Evolutionary conservation across 2,888 invertebrate genomes (phyloP), one percentile per base, ranked within the genome.

Genomic region (Merodon equestris): DNA sequence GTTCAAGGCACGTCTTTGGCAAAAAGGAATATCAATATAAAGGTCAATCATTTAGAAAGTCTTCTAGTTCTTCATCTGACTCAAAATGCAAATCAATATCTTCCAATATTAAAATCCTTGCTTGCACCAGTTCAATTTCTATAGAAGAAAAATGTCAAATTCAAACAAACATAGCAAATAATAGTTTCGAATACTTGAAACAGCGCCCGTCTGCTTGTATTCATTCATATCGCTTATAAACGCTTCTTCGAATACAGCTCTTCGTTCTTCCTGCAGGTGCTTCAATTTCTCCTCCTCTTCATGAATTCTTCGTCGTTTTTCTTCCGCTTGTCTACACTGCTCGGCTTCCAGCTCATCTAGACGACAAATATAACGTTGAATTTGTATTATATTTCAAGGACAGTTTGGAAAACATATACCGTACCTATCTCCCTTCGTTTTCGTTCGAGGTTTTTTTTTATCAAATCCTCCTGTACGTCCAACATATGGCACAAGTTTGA

Each of bases 221-320:
- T 91, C 90, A 82, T 92, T 90, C 81, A 94, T 86, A 86, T 94
- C 94, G 83, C 90, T 91, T 85, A 92, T 91, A 84, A 94, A 94
- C 10, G 92, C 93, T 85, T 93, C 92, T 83, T 92, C 92, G 83
- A 93, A 94, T 0, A 92, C 92, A 72, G 91, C 91, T 83, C 93
- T 93, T 36, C 93, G 89, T 84, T 94, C 94, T 82, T 91, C 90
- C 82, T 93, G 88, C 7, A 91, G 86, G 81, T 89, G 88, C 64
- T 91, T 90, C 68, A 92, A 90, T 54, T 90, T 90, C 19, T 89
- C 85, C 84, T 94, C 94, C n/a, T 87, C 85, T 76, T 90, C 89
- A 34, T 89, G 85, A 0, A 93, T 89, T 85, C 91, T 91, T 38
- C 91, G 88, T 9, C 91, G 89, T 84, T 93, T 92, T 56, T 92